Evolutionary conservation across 2,888 invertebrate species (phyloP).

Genomic region (Auanema sp.): DNA sequence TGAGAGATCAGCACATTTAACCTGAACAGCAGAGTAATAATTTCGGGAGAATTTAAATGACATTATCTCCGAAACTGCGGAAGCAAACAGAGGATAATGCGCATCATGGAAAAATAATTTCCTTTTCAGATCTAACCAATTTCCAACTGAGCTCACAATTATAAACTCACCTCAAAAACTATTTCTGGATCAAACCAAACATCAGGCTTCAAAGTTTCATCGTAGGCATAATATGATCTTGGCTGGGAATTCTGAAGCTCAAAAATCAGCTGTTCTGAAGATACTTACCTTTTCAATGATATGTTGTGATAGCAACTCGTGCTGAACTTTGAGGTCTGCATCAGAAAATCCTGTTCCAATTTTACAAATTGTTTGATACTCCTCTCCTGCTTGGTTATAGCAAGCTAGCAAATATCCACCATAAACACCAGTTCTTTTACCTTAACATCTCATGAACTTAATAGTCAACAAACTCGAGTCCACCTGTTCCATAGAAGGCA

Average conservation of each 20-base stretch:
- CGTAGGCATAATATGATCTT: constrained; percentile 77
- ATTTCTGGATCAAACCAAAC: constrained; percentile 83
- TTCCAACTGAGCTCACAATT: not conserved
- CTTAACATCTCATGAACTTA: constrained; percentile 64
- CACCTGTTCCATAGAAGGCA: constrained; percentile 76
- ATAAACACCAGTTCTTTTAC: constrained; percentile 86
- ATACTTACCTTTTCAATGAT: constrained; percentile 70
- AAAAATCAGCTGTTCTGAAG: too few species aligned
- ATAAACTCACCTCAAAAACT: constrained; percentile 83
- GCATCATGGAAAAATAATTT: too few species aligned
- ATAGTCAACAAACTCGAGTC: not conserved
- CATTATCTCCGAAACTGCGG: too few species aligned
- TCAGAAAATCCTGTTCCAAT: constrained; percentile 93
- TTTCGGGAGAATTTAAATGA: not conserved
- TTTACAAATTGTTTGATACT: constrained; percentile 90
- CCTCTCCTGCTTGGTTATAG: constrained; percentile 84
- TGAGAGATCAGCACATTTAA: constrained; percentile 91
- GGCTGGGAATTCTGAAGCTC: constrained; percentile 25
- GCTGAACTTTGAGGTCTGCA: constrained; percentile 79
- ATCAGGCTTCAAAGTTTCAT: constrained; percentile 77
- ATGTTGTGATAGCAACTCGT: constrained; percentile 77
- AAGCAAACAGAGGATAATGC: too few species aligned
- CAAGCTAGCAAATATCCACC: constrained; percentile 94
- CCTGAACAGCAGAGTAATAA: constrained; percentile 69
- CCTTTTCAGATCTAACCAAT: too few species aligned